Evolutionary conservation across 2,113 vertebrate genomes (phyloP), one percentile per base, ranked within the genome.

Genomic region (Corythornis madagascariensis): DNA sequence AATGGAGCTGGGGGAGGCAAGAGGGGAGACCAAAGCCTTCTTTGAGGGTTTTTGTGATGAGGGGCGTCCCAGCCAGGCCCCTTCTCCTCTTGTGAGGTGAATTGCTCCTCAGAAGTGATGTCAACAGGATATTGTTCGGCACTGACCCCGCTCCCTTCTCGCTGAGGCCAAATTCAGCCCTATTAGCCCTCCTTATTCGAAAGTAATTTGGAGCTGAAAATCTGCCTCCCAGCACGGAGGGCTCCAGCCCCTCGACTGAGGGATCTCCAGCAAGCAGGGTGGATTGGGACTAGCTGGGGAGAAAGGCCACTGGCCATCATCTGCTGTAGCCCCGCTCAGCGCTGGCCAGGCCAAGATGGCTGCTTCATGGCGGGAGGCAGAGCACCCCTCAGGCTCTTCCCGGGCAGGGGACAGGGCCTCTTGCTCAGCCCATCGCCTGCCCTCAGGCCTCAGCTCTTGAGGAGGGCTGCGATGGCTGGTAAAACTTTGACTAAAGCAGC

Each of bases 131-230:
- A 91, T 97, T 97, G 97, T 97, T 97, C 88, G 82, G 95, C 89
- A 85, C 94, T 96, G 95, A 97, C 97, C 97, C 96, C 19, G 31
- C 97, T 96, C 96, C 96, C 95, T 96, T 94, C 87, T 96, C 89
- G 97, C 98, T 97, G 97, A 94, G 63, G 97, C 97, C 96, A 76
- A 97, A 96, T 96, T 95, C 95, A 93, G 96, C 97, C 82, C 84
- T 97, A 97, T 98, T 97, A 98, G 96, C 25, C 69, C 94, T 97
- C 79, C 80, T 94, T 98, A 98, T 98, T 96, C 98, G 98, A 98
- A 96, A 63, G 64, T 97, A 97, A 98, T 97, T 95, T 97, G 94
- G 96, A 96, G 97, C 97, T 97, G 97, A 94, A 43, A 97, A 97
- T 90, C 92, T 82, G 57, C 92, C 91, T 86, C 94, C 59, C 3